Conservation (phyloP, 2,797 vertebrate genomes). For the Alauda arvensis region DNA sequence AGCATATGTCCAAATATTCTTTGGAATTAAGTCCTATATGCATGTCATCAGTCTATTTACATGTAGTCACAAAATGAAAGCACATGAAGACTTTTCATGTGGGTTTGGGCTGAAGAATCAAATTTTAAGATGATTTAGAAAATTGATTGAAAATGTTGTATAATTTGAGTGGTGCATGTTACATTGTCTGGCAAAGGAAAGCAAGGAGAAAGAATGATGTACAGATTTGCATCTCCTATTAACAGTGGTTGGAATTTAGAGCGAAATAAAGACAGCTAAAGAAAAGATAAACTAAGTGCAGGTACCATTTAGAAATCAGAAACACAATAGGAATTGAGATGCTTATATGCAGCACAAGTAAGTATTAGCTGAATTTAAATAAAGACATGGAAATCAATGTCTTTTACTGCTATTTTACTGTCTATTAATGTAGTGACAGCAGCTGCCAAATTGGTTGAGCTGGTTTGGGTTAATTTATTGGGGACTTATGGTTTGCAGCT, state of each 20-base stretch:
- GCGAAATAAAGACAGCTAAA: neutral
- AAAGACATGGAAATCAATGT: neutral
- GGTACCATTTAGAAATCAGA: neutral
- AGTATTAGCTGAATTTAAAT: constrained; percentile 15
- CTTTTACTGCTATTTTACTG: neutral
- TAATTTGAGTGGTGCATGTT: neutral
- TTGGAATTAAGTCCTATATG: neutral
- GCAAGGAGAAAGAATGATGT: neutral
- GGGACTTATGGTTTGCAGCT: neutral
- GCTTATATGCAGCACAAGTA: neutral
- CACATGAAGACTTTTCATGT: fast-evolving
- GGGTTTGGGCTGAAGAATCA: neutral
- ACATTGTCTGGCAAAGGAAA: neutral
- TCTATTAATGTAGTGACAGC: constrained; percentile 4
- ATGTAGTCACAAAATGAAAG: neutral
- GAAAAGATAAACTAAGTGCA: neutral
- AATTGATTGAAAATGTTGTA: neutral
- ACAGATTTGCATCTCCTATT: neutral
- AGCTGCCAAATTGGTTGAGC: neutral
- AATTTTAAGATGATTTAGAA: neutral
- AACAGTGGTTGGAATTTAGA: neutral
- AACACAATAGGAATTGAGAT: neutral
- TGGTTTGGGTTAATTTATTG: constrained; percentile 21
- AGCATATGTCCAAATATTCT: neutral
- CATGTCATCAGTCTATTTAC: neutral